Conservation (phyloP, 2,113 vertebrate species). For the Gymnocephalus cernua region DNA sequence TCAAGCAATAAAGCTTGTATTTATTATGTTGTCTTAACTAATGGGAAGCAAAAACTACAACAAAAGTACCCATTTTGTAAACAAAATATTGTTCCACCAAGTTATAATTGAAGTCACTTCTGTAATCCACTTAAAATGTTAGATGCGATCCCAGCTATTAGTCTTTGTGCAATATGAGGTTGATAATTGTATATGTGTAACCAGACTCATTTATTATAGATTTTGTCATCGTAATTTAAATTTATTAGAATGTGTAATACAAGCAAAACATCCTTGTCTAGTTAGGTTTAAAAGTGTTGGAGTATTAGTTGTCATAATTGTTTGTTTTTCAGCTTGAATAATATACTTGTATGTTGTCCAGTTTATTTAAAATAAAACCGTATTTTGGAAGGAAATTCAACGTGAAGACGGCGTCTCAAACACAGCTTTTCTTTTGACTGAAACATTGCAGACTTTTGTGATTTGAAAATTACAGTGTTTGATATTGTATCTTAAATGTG, state of each 20-base stretch:
- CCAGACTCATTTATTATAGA: not conserved
- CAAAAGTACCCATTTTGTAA: not conserved
- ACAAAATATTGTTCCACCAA: not conserved
- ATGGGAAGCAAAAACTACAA: not conserved
- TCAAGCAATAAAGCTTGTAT: not conserved
- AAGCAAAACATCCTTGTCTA: too few relatives aligned
- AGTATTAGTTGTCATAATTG: not conserved
- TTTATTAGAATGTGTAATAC: not conserved
- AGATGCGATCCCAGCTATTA: not conserved
- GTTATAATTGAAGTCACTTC: not conserved
- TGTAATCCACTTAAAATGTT: not conserved
- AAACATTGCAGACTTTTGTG: not conserved
- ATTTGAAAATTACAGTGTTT: not conserved
- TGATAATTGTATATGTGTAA: not conserved
- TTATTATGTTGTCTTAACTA: not conserved
- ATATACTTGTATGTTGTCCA: not conserved
- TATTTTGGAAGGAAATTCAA: not conserved
- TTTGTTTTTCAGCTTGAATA: not conserved
- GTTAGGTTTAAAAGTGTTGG: not conserved
- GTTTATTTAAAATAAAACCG: not conserved
- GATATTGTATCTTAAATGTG: not conserved
- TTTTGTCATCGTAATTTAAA: not conserved
- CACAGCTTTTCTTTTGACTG: not conserved
- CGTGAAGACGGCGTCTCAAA: not conserved
- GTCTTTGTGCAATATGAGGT: not conserved